Conservation (phyloP, 2,888 invertebrate genomes). For the Fissipunctia ypsillon region DNA sequence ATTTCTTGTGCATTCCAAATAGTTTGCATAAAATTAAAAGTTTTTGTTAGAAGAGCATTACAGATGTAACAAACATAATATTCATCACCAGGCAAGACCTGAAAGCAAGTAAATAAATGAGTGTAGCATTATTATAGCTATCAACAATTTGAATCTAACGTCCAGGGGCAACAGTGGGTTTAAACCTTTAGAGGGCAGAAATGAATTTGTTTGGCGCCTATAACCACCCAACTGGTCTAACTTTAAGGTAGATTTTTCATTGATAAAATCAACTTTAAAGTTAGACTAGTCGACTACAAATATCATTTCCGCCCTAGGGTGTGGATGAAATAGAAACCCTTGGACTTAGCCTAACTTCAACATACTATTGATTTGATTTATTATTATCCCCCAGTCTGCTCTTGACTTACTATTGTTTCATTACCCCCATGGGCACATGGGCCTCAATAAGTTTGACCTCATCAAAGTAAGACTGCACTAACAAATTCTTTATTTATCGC, state of each 20-base stretch:
- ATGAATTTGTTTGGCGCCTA: too few species aligned
- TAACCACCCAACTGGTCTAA: too few species aligned
- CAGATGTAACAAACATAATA: constrained; percentile 37
- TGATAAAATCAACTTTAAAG: too few species aligned
- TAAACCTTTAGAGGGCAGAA: too few species aligned
- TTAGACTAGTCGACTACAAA: too few species aligned
- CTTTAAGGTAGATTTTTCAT: too few species aligned
- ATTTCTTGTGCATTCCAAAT: constrained; percentile 37
- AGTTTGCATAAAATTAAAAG: constrained; percentile 26
- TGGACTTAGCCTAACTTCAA: neutral
- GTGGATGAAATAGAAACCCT: neutral
- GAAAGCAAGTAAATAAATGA: constrained; percentile 17
- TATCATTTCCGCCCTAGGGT: too few species aligned
- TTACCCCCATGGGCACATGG: neutral
- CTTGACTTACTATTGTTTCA: neutral
- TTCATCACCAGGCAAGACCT: constrained; percentile 31
- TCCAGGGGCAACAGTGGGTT: neutral
- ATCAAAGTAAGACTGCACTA: neutral
- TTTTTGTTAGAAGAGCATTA: constrained; percentile 24
- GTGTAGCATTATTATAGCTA: neutral
- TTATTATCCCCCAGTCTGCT: too few species aligned
- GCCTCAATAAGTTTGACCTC: neutral
- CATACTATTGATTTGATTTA: neutral
- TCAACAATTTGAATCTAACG: neutral
- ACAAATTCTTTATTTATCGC: neutral